Base-by-base conservation (phyloP, 2,888 invertebrate genomes). In the Tenthredo livida region DNA sequence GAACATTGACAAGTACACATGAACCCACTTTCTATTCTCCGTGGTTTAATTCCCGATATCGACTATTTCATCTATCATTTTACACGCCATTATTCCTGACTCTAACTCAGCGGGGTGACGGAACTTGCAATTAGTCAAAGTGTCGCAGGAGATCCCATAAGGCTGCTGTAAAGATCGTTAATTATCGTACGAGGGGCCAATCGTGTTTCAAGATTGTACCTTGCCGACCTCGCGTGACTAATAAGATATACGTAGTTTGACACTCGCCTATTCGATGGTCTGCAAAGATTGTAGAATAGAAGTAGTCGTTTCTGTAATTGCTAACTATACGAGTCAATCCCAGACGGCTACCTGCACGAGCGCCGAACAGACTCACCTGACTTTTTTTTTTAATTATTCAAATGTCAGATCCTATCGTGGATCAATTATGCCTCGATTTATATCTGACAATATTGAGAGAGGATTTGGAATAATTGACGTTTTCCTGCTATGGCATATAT, bases 361-460 rank as follows among this genome's bases (percentile, higher is more conserved):
- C 15, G 33, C 10, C 12, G 33, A 67, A 67, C 17, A 33, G 33
- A 67, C 33, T 67, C 29, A 67, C 33, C 54, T 54, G 29, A 54
- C 6, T 33, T 58, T 78, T 58, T 37, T n/a, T n/a, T n/a, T n/a
- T n/a, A 78, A 78, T 78, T 58, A 78, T 78, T 78, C 40, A 37
- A 37, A 58, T 78, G 40, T 58, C 37, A 78, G 78, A 78, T 78
- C 21, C 33, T 21, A 58, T 78, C 33, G 12, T 17, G 40, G 78
- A 58, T 58, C 17, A 58, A 78, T 37, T 10, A 25, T 58, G 17
- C 61, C 21, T 37, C 15, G 37, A 58, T 21, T 54, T 37, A 40
- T n/a, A 80, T 61, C 58, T 80, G 37, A 50, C 54, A 33, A 47
- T 40, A 54, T 15, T 6, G 33, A 21, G 40, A 40, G 17, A 61